Conservation (phyloP, 2,113 vertebrate species). For the Apteryx mantelli region DNA sequence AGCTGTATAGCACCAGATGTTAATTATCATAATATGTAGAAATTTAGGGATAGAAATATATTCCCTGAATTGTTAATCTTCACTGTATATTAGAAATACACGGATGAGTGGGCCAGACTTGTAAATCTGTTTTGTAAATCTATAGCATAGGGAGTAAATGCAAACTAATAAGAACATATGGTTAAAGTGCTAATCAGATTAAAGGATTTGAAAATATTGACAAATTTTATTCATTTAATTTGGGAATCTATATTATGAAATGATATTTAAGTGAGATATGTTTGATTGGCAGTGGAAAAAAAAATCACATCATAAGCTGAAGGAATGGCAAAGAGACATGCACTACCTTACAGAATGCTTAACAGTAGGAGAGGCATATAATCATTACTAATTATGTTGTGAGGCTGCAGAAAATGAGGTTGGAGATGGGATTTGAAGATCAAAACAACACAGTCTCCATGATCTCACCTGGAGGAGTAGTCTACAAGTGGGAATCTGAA, state of each 20-base stretch:
- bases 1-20: background rate
- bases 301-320: background rate
- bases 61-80: background rate
- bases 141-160: background rate
- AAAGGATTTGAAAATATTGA: background rate
- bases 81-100: background rate
- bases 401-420: background rate
- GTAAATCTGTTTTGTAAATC: background rate
- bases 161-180: background rate
- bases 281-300: background rate
- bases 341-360: background rate
- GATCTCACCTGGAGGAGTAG: background rate
- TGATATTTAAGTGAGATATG: background rate
- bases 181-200: background rate
- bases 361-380: background rate
- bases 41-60: background rate
- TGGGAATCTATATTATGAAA: background rate
- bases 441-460: background rate
- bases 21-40: background rate
- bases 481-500: background rate
- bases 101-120: background rate
- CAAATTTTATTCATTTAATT: background rate
- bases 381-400: background rate
- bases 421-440: background rate
- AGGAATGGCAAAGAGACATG: background rate